Conservation (phyloP, 1,140 invertebrate species). For the Monochamus saltuarius region DNA sequence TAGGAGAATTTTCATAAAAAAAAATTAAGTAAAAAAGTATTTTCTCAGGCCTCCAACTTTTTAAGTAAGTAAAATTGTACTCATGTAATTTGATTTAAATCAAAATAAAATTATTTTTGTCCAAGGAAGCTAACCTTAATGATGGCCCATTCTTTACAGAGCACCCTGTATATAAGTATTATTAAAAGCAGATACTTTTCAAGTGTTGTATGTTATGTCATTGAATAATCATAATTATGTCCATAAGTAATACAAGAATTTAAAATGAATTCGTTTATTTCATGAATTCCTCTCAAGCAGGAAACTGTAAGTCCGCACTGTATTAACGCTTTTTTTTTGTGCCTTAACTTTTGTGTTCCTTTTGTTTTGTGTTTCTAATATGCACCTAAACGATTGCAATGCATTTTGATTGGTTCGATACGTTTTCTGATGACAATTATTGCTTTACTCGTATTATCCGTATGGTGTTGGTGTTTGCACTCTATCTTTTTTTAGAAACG, state of each 20-base stretch:
- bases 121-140: no score
- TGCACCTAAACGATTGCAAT: slow-evolving; percentile 6
- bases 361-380: slow-evolving; percentile 13
- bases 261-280: slow-evolving; percentile 42
- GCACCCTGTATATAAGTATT: no score
- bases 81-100: no score
- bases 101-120: no score
- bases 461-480: not conserved
- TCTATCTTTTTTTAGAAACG: slow-evolving; percentile 70
- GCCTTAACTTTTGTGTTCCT: slow-evolving; percentile 7
- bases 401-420: slow-evolving; percentile 8
- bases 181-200: no score
- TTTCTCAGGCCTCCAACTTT: no score
- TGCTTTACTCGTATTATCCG: slow-evolving; percentile 3
- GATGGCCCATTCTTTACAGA: no score
- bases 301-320: slow-evolving; percentile 66
- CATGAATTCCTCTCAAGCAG: slow-evolving; percentile 55
- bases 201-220: no score
- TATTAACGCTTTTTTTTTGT: slow-evolving; percentile 17
- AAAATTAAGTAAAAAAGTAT: no score
- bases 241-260: not conserved
- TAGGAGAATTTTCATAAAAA: no score
- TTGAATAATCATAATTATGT: no score
- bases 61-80: no score
- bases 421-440: slow-evolving; percentile 10